Percentiles rank a stretch among this genome's conserved stretches.
Evolutionary conservation across 2,797 vertebrate species (phyloP).

Genomic region (Dendrocincla tyrannina): DNA sequence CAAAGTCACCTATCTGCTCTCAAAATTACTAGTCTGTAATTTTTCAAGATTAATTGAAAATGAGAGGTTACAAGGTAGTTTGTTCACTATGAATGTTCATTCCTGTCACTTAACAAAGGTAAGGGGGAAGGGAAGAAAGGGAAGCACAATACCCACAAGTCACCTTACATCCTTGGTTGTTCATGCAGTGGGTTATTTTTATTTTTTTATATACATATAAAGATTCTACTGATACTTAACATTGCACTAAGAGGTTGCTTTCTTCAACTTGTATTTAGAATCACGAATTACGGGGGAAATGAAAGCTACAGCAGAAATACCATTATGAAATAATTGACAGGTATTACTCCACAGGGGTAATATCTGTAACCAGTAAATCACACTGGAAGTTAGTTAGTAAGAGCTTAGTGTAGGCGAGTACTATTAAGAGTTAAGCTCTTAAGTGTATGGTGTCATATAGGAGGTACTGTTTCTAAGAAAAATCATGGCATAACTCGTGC

Average conservation of each 20-base stretch:
- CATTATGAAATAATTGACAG: constrained; percentile 10
- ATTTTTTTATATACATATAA: background rate
- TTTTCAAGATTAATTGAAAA: background rate
- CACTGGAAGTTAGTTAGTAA: constrained; percentile 37
- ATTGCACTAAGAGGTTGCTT: constrained; percentile 67
- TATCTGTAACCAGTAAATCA: background rate
- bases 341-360: background rate
- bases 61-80: background rate
- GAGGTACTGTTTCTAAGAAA: constrained; percentile 24
- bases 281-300: constrained; percentile 50
- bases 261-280: constrained; percentile 58
- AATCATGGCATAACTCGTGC: constrained; percentile 33
- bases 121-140: background rate
- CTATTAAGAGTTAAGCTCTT: constrained; percentile 50
- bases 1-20: background rate
- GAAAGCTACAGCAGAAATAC: background rate
- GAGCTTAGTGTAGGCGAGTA: background rate
- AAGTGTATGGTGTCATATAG: constrained; percentile 4
- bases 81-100: constrained; percentile 16
- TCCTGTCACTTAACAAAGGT: constrained; percentile 19
- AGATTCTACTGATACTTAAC: constrained; percentile 62
- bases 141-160: constrained; percentile 2
- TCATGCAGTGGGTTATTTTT: constrained; percentile 52
- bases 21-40: background rate
- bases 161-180: constrained; percentile 61